phyloP scores from a whole-genome alignment of 92 coral and sea anemone genomes.

The Meandrina meandrites region DNA sequence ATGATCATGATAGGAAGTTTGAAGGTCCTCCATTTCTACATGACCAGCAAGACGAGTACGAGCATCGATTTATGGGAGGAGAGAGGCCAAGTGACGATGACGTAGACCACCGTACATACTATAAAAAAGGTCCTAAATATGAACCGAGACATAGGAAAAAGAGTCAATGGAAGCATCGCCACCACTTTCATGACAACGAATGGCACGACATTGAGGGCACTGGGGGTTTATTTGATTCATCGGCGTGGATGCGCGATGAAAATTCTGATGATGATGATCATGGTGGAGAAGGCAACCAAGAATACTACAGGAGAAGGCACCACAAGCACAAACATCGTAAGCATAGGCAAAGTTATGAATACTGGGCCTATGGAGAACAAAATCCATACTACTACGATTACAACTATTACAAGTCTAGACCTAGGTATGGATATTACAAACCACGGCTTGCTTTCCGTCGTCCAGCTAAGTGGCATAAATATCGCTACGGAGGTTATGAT shows the following conservation, averaged over 20 bases:
- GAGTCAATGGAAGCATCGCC: conserved; percentile 7
- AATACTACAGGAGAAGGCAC: conserved; percentile 15
- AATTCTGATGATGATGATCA: conserved; percentile 12
- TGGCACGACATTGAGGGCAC: conserved; percentile 20
- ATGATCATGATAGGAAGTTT: conserved; percentile 20
- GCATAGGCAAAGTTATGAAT: conserved; percentile 48
- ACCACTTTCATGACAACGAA: background rate
- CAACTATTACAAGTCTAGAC: conserved; percentile 12
- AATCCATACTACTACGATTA: conserved; percentile 38
- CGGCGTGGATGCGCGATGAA: conserved; percentile 14
- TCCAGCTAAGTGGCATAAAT: conserved; percentile 8
- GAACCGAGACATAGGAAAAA: conserved; percentile 1
- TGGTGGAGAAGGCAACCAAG: conserved; percentile 46
- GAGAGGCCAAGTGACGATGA: background rate
- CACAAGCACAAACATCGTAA: conserved; percentile 23
- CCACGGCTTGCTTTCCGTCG: background rate
- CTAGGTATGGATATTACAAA: background rate
- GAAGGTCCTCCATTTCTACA: background rate
- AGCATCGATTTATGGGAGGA: background rate
- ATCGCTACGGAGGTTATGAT: background rate
- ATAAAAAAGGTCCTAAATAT: background rate
- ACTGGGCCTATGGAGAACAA: conserved; percentile 31
- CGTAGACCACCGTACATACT: background rate
- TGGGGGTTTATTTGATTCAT: conserved; percentile 33
- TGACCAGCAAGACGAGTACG: background rate